Evolutionary conservation across 2,797 vertebrate genomes (phyloP).

Genomic region (Hippopotamyrus pictus): DNA sequence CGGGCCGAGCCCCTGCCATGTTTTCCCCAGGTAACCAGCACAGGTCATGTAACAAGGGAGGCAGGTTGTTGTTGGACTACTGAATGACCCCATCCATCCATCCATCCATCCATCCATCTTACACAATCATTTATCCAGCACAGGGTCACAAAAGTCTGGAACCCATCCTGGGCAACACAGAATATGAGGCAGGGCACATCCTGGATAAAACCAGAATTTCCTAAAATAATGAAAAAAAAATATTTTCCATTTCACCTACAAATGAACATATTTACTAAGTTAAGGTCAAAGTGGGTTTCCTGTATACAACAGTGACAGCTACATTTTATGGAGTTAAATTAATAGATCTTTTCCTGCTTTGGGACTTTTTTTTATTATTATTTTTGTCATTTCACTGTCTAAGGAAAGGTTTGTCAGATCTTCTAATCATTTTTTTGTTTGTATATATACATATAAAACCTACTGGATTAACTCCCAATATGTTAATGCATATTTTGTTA

Average conservation of each 20-base stretch:
- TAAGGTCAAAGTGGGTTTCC: background rate
- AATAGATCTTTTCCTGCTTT: background rate
- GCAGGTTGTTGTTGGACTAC: background rate
- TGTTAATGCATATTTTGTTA: background rate
- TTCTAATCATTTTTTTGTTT: no score
- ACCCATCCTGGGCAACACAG: background rate
- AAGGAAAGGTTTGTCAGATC: background rate
- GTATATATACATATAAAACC: background rate
- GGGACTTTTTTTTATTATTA: background rate
- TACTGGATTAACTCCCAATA: background rate
- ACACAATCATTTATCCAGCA: background rate
- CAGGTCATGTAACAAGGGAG: background rate
- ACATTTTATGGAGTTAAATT: background rate
- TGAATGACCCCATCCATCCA: background rate
- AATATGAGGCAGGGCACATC: background rate
- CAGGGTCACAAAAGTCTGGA: background rate
- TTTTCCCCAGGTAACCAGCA: slow-evolving; percentile 82
- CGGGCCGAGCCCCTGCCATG: slow-evolving; percentile 85
- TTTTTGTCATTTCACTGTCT: background rate
- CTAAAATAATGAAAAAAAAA: background rate
- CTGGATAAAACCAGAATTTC: background rate
- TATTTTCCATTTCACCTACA: background rate
- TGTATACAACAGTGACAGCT: background rate
- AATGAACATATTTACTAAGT: background rate
- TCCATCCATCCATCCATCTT: background rate